Conservation (phyloP, 2,113 vertebrate genomes). For the Neodon shergylaensis region DNA sequence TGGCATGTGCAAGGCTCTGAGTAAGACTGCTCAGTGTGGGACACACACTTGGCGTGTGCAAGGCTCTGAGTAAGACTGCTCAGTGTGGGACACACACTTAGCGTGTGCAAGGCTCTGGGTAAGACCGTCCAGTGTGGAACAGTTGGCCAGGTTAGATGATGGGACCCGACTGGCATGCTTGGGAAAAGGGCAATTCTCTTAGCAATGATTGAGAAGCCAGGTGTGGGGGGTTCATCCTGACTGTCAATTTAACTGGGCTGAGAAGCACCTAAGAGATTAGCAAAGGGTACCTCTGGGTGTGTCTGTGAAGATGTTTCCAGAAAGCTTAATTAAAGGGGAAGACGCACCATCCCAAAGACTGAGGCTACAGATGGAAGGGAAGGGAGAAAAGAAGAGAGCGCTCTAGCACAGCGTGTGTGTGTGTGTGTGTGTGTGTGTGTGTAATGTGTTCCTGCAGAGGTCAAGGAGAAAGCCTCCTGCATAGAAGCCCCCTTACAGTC, state of each 20-base stretch:
- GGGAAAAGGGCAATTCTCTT: background rate
- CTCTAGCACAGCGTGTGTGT: background rate
- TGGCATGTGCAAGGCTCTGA: too few species aligned
- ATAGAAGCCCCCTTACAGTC: fast-evolving
- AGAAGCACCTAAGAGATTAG: background rate
- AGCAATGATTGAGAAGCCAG: background rate
- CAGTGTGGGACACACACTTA: background rate
- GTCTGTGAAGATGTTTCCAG: background rate
- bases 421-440: background rate
- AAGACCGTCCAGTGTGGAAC: background rate
- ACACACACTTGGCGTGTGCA: too few species aligned
- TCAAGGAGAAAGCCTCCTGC: fast-evolving
- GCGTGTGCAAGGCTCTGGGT: too few species aligned
- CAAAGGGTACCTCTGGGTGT: background rate
- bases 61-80: background rate
- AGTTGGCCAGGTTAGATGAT: background rate
- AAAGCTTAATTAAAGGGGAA: background rate
- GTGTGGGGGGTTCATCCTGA: background rate
- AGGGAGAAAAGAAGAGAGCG: background rate
- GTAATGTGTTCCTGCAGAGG: background rate
- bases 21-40: background rate
- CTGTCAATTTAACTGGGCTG: background rate
- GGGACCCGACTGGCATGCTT: background rate
- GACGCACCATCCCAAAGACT: background rate
- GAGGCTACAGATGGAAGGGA: background rate